phyloP scores from a whole-genome alignment of 2,797 vertebrate species.

The Chaunax sp. region DNA sequence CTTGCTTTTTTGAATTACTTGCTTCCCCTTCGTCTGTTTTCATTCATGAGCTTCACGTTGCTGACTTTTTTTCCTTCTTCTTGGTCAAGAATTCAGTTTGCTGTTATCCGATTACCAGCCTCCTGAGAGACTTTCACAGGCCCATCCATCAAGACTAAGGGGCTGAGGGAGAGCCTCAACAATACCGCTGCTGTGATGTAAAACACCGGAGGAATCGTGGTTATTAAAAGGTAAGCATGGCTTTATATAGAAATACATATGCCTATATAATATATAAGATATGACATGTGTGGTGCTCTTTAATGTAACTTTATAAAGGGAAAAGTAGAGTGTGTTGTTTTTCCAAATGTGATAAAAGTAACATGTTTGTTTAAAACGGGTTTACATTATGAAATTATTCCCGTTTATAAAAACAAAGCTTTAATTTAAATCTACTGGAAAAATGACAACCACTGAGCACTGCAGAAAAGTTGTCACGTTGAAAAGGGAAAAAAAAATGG shows the following conservation, averaged over 20 bases:
- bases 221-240: constrained; percentile 55
- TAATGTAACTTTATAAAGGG: constrained; percentile 9
- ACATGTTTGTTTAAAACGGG: constrained; percentile 1
- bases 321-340: neutral
- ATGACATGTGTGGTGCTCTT: constrained; percentile 3
- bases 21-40: constrained; percentile 51
- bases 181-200: constrained; percentile 64
- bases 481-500: constrained; percentile 5
- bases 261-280: neutral
- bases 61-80: constrained; percentile 17
- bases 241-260: constrained; percentile 45
- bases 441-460: neutral
- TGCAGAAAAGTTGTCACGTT: constrained; percentile 27
- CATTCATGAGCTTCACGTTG: constrained; percentile 66
- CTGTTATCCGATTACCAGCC: constrained; percentile 75
- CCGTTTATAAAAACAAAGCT: constrained; percentile 4
- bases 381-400: constrained; percentile 5
- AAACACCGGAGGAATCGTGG: constrained; percentile 53
- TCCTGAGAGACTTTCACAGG: constrained; percentile 74
- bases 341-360: constrained; percentile 11
- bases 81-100: constrained; percentile 76
- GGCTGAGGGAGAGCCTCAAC: constrained; percentile 64
- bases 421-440: neutral
- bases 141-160: constrained; percentile 80
- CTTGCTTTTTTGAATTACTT: constrained; percentile 68